Evolutionary conservation across 1,140 invertebrate genomes (phyloP).

Genomic region (Trinorchestia longiramus): DNA sequence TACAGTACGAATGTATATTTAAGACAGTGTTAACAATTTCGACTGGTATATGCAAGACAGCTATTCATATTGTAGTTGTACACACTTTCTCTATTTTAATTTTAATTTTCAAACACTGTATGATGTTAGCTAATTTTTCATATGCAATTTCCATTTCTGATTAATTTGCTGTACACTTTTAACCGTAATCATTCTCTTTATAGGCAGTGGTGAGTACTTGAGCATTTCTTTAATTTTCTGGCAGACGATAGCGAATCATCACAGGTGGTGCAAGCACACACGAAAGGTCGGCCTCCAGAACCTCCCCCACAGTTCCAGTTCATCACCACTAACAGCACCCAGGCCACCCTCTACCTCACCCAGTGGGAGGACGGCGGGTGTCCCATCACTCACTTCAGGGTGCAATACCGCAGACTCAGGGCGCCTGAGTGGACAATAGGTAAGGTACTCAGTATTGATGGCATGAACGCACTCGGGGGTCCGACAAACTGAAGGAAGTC

Average conservation of each 20-base stretch:
- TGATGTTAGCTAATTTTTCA: not conserved
- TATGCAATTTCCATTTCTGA: not conserved
- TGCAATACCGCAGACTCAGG: slow-evolving; percentile 62
- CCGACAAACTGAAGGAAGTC: too few species aligned
- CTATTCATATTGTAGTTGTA: not conserved
- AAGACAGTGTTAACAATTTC: not conserved
- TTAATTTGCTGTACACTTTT: not conserved
- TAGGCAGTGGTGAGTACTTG: not conserved
- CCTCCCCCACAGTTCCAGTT: slow-evolving; percentile 55
- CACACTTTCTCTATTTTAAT: not conserved
- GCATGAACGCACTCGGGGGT: too few species aligned
- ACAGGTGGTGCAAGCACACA: slow-evolving; percentile 81
- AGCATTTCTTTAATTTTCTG: not conserved
- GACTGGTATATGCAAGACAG: not conserved
- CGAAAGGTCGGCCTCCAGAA: slow-evolving; percentile 54
- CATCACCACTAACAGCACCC: slow-evolving; percentile 56
- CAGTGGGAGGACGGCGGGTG: slow-evolving; percentile 57
- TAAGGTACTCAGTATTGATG: not conserved
- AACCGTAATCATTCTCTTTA: not conserved
- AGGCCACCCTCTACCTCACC: slow-evolving; percentile 56
- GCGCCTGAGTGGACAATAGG: slow-evolving; percentile 49
- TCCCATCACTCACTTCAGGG: slow-evolving; percentile 55
- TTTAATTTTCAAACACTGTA: not conserved
- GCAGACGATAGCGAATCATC: slow-evolving; percentile 68
- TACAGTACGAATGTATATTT: not conserved